phyloP scores from a whole-genome alignment of 2,113 vertebrate genomes.

The Heterocephalus glaber region DNA sequence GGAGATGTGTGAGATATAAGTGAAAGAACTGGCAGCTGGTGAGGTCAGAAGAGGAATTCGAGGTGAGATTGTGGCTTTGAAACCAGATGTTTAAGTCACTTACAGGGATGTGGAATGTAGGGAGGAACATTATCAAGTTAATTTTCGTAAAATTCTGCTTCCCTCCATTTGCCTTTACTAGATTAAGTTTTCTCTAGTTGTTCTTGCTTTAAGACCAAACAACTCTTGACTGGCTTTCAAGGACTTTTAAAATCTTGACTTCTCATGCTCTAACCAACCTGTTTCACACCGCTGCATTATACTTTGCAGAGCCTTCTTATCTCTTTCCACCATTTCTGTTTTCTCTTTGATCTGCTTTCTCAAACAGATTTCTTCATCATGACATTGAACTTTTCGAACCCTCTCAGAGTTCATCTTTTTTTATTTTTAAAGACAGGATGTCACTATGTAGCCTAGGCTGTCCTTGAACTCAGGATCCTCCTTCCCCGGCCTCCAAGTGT shows the following conservation, averaged over 20 bases:
- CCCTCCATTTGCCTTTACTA: background rate
- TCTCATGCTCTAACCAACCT: background rate
- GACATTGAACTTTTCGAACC: background rate
- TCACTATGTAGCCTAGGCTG: background rate
- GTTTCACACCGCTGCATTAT: background rate
- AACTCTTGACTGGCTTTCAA: background rate
- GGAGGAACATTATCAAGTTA: background rate
- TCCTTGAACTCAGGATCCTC: background rate
- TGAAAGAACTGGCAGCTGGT: background rate
- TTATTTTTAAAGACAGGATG: background rate
- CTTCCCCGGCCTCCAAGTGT: background rate
- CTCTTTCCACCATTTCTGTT: conserved; percentile 2
- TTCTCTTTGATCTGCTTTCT: background rate
- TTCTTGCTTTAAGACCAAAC: conserved; percentile 11
- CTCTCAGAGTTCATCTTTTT: background rate
- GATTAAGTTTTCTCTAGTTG: background rate
- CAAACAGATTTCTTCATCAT: background rate
- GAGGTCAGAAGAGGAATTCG: background rate
- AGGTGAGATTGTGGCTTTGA: background rate
- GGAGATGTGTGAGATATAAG: background rate
- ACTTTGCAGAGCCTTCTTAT: background rate
- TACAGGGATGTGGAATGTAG: background rate
- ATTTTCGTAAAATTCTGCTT: background rate
- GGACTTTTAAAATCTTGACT: background rate
- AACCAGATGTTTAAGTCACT: background rate